phyloP scores from a whole-genome alignment of 1,140 invertebrate species.

The roundworm (Caenorhabditis elegans) region DNA sequence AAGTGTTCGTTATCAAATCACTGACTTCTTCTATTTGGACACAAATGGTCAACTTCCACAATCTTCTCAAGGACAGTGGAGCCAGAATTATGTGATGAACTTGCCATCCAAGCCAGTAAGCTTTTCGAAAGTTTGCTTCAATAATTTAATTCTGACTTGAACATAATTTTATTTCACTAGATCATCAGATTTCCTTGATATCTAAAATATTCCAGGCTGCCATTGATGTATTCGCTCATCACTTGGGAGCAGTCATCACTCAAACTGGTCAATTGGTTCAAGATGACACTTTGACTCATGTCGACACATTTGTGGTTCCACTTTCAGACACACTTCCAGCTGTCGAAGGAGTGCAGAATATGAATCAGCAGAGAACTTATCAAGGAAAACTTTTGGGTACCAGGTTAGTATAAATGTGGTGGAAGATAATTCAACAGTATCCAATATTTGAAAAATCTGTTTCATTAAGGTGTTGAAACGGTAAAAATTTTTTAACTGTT shows the following conservation, averaged over 20 bases:
- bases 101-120: slow-evolving; percentile 53
- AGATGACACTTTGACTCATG: slow-evolving; percentile 55
- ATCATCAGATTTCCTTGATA: too few relatives aligned
- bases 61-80: neutral
- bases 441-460: too few relatives aligned
- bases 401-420: slow-evolving; percentile 50
- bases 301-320: slow-evolving; percentile 58
- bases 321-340: slow-evolving; percentile 45
- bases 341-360: slow-evolving; percentile 44
- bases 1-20: slow-evolving; percentile 52
- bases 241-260: slow-evolving; percentile 57
- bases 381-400: slow-evolving; percentile 54
- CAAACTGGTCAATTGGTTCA: slow-evolving; percentile 51
- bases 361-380: slow-evolving; percentile 39
- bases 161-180: too few relatives aligned
- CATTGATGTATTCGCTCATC: slow-evolving; percentile 58
- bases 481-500: too few relatives aligned
- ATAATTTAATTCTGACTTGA: too few relatives aligned
- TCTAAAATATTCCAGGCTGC: slow-evolving; percentile 56
- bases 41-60: slow-evolving; percentile 38
- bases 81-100: slow-evolving; percentile 50
- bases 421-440: too few relatives aligned
- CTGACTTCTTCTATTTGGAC: slow-evolving; percentile 56
- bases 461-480: too few relatives aligned
- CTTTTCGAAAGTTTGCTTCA: neutral